Base-by-base conservation (phyloP, 1,140 invertebrate genomes). In the Drosophila trapezifrons region DNA sequence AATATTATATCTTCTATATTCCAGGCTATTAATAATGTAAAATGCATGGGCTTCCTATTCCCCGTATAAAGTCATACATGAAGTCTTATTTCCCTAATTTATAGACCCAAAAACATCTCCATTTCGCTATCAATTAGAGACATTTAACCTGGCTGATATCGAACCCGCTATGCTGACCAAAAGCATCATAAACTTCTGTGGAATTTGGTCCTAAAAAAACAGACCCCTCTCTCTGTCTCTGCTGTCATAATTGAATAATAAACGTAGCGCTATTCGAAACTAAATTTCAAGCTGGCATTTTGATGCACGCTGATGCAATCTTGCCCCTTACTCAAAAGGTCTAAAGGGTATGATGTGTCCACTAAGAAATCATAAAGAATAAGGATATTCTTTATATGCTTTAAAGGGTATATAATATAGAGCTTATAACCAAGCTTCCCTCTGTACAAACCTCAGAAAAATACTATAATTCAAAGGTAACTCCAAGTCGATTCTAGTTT, bases 171-270 rank as follows among this genome's bases (percentile, higher is more conserved):
- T 43, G 12, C 46, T 25, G 18, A 18, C 47, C 40, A 32, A 29
- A 35, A 52, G 18, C 52, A 46, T n/a, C 20, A 32, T 47, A 25
- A 32, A 43, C 10, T 20, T 0, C 2, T 22, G 29, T 2, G 20
- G 20, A 42, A 15, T 64, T 47, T 35, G 20, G 32, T 29, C 17
- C 20, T 32, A 46, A 47, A 63, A 65, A 69, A 29, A 22, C 4
- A 8, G 4, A 18, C 63, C 37, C 6, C 43, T 13, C 12, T 40
- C 37, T 38, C 29, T 32, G 18, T 18, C 20, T 38, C 29, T 37
- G 52, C 60, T 63, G 37, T 40, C 75, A 64, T 85, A 84, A 85
- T 84, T 80, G 63, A 85, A 84, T 85, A 85, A 58, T 70, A 80
- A 84, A 66, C 55, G 63, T 46, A 27, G 59, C 60, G 56, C 76